Base-by-base conservation (phyloP, 92 coral and sea anemone genomes). In the Zoanthus sansibaricus region DNA sequence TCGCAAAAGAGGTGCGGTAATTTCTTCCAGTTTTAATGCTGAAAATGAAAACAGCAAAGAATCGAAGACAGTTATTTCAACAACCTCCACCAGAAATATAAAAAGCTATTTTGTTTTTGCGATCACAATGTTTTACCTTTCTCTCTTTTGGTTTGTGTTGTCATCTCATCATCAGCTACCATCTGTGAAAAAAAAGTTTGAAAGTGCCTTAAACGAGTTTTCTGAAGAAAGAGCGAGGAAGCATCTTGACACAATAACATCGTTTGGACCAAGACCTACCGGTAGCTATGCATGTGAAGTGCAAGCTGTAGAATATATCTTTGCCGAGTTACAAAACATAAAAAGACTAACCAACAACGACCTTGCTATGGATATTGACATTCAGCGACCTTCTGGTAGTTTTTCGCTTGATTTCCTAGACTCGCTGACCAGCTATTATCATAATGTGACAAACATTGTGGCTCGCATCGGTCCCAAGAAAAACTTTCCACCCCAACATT, bases 261-360 rank as follows among this genome's bases (percentile, higher is more conserved):
- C 98, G 3, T 93, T 88, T 77, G 98, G 98, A 15, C 86, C 94
- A 42, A 89, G 99, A 67, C 97, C 98, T 46, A 85, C 99, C 56
- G 99, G 99, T 56, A 97, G 99, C 90, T 83, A 90, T 54, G 99
- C 98, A 9, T 95, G 96, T 71, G 99, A 97, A 82, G 83, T 95
- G 56, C 95, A 90, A 77, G 87, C 98, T 32, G 98, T 95, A 16
- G 92, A 95, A n/a, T 95, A 93, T 69, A 90, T 97, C 56, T 89
- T 92, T 58, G 42, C 86, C 18, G 90, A 91, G 72, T 82, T 97
- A 17, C 79, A 86, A 17, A 68, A 88, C 52, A 92, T 97, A 58
- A 83, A 91, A 87, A 64, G 85, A 9, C 13, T 89, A 51, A 91
- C 95, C 7, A 90, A 87, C 74, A 90, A 92, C 59, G 92, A 94